Base-by-base conservation (phyloP, 2,888 invertebrate species). In the Drosophila maculinotata region DNA sequence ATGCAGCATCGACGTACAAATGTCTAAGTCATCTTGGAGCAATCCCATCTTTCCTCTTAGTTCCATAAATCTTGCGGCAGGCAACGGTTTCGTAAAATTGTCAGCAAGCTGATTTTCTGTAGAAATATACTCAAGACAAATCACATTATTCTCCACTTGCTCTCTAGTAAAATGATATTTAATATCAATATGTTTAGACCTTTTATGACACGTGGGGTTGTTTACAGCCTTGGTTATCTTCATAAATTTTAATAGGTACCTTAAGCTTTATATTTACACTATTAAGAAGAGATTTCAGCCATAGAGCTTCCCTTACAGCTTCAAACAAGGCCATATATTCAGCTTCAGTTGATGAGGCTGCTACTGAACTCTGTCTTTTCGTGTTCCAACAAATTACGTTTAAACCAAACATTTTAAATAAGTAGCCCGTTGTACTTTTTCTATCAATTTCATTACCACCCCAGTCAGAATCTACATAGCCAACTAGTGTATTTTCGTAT, bases 111-210 rank as follows among this genome's bases (percentile, higher is more conserved):
- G 1, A 48, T 49, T 45, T 53, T 66, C 63, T 63, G 69, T 74
- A 5, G 65, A 38, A 48, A 73, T 65, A 69, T 73, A 69, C 53
- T 64, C 41, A 58, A 73, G 23, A 6, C 26, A 26, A 26, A 26
- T 26, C 8, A 26, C 6, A 23, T 48, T 33, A 64, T 69, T 69
- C 54, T 72, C 60, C 12, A 72, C 25, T 51, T 67, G 72, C n/a
- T 69, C 69, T 53, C 63, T 63, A 15, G 53, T 23, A 51, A 74
- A 79, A 76, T 68, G 49, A 52, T 70, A 62, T 39, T 66, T 75
- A 17, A 76, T 69, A 63, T 73, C 67, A 25, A 75, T 73, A 25
- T 72, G 67, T 17, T 76, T 78, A 2, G 56, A 42, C 35, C 68
- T 15, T 47, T 69, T 69, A 33, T 72, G 72, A 31, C 70, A 26